These are phyloP conservation scores for Ianthella basta DNA, from an alignment of 37 sponge, comb jelly and placozoan genomes.

Conservation along the genomic window DNA sequence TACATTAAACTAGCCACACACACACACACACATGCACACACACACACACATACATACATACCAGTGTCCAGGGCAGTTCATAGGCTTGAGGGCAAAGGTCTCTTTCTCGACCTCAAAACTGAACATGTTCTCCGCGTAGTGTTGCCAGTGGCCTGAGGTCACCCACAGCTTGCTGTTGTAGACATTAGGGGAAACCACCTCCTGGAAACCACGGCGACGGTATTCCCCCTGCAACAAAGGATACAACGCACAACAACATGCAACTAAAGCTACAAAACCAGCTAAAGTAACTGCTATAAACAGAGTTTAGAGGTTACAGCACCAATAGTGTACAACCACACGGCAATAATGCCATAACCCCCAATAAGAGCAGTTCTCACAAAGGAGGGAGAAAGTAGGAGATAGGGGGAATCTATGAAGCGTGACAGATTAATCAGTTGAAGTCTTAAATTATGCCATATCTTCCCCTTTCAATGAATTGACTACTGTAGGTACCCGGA, in stretches of 20 bases:
- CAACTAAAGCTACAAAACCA: too few relatives aligned
- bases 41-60: slow-evolving; percentile 12
- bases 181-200: slow-evolving; percentile 97
- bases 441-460: slow-evolving; percentile 1
- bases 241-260: background rate
- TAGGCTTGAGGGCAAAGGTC: slow-evolving; percentile 93
- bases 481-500: too few relatives aligned
- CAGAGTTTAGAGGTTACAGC: too few relatives aligned
- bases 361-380: too few relatives aligned
- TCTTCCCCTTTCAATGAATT: background rate
- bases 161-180: slow-evolving; percentile 97
- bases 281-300: too few relatives aligned
- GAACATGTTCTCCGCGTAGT: slow-evolving; percentile 99
- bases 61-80: slow-evolving; percentile 99
- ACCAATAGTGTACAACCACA: too few relatives aligned
- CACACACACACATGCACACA: too few relatives aligned
- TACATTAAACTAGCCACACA: too few relatives aligned
- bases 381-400: too few relatives aligned
- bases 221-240: slow-evolving; percentile 68
- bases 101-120: slow-evolving; percentile 98
- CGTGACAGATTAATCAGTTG: too few relatives aligned
- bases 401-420: too few relatives aligned
- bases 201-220: slow-evolving; percentile 89
- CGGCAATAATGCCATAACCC: too few relatives aligned
- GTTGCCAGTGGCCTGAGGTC: slow-evolving; percentile 98